Conservation (phyloP, 2,113 vertebrate genomes). For the Lophotis ruficrista region DNA sequence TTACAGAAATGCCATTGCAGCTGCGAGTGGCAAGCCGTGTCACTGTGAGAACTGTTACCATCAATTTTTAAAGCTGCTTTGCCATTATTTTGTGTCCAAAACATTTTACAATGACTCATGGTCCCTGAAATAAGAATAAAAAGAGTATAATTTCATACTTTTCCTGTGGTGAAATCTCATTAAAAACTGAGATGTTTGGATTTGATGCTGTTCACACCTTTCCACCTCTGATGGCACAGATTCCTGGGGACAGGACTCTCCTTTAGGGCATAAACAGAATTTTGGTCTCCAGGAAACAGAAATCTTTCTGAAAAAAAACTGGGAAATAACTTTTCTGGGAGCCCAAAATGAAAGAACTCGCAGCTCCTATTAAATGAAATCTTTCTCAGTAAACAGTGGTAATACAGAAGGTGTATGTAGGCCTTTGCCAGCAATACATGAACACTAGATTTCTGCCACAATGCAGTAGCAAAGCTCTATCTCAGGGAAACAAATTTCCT, state of each 20-base stretch:
- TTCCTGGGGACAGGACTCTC: not conserved
- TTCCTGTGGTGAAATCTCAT: not conserved
- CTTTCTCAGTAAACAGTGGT: not conserved
- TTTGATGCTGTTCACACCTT: not conserved
- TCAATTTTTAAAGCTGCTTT: not conserved
- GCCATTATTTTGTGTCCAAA: not conserved
- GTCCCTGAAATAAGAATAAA: conserved; percentile 18
- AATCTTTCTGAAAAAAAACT: not conserved
- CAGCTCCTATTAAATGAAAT: not conserved
- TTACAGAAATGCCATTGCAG: not conserved
- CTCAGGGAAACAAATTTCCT: not conserved
- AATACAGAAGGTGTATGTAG: not conserved
- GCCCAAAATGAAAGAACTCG: not conserved
- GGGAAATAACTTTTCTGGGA: not conserved
- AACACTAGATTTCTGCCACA: not conserved
- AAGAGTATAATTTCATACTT: not conserved
- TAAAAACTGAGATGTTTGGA: not conserved
- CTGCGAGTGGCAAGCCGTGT: not conserved
- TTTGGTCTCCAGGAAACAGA: not conserved
- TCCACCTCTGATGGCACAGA: not conserved
- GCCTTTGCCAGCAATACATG: not conserved
- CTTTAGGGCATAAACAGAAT: not conserved
- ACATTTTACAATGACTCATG: not conserved
- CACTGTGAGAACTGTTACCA: not conserved
- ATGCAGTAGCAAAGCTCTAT: not conserved